A percentile compares a stretch with the other conserved stretches of the same genome.
phyloP scores from a whole-genome alignment of 2,113 vertebrate genomes.

The Albula glossodonta region DNA sequence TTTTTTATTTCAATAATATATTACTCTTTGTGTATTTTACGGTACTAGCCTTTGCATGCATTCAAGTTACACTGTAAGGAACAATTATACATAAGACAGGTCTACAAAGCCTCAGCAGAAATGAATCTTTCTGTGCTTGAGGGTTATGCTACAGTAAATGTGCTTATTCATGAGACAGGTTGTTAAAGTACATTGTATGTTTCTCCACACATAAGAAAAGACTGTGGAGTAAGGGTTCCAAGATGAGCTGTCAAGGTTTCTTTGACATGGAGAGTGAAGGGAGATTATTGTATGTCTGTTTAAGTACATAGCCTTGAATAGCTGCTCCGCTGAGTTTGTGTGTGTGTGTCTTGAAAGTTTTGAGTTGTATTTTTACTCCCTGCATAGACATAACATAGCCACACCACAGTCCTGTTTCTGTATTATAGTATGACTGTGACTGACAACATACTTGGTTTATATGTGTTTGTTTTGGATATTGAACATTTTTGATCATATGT shows the following conservation, averaged over 20 bases:
- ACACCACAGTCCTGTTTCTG: neutral
- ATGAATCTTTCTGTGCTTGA: conserved; percentile 1
- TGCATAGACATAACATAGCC: conserved; percentile 12
- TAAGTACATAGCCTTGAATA: neutral
- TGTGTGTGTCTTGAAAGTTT: neutral
- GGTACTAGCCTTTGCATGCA: conserved; percentile 20
- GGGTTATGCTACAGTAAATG: neutral
- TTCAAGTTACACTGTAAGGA: neutral
- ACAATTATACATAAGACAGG: neutral
- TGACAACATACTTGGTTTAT: conserved; percentile 1
- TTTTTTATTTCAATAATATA: neutral
- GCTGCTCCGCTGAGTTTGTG: neutral
- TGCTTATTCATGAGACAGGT: neutral
- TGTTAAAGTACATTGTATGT: conserved; percentile 9
- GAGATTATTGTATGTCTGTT: conserved; percentile 3
- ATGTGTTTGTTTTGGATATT: neutral
- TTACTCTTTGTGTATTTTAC: conserved; percentile 11
- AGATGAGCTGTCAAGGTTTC: neutral
- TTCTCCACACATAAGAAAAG: conserved; percentile 18
- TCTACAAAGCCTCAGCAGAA: neutral
- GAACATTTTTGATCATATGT: neutral
- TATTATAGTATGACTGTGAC: conserved; percentile 7
- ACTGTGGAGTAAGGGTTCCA: conserved; percentile 7
- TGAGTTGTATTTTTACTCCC: neutral
- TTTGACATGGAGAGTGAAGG: neutral